Conservation (phyloP, 2,888 invertebrate species). For the Amphipoea oculea region DNA sequence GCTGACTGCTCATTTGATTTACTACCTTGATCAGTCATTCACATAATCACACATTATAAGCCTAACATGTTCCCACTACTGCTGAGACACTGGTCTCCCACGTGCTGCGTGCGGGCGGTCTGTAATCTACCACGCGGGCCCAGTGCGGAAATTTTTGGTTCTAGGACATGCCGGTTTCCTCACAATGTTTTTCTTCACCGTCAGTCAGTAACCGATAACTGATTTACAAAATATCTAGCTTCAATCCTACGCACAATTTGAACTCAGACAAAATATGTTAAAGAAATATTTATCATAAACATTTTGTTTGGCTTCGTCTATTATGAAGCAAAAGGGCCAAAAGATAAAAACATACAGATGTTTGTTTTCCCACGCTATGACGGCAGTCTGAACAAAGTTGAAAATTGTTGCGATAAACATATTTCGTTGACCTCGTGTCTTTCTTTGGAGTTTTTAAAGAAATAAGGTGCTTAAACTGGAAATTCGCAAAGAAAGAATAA, state of each 20-base stretch:
- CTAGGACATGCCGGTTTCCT: no score
- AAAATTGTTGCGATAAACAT: constrained; percentile 17
- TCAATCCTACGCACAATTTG: not conserved
- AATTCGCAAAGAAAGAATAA: not conserved
- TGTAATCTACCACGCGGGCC: no score
- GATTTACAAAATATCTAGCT: not conserved
- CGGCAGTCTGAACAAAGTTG: not conserved
- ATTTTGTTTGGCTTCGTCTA: constrained; percentile 11
- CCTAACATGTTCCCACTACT: no score
- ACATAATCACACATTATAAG: no score
- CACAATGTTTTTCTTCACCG: no score
- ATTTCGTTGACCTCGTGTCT: not conserved
- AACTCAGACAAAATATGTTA: not conserved
- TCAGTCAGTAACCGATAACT: not conserved
- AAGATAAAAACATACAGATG: constrained; percentile 40
- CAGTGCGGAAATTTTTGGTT: no score
- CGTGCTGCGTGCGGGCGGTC: no score
- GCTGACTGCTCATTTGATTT: no score
- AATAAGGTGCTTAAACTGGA: not conserved
- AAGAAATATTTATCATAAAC: constrained; percentile 3
- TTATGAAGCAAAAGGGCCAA: constrained; percentile 33
- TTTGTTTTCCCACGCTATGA: constrained; percentile 27
- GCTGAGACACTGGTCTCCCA: no score
- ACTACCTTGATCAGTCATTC: no score
- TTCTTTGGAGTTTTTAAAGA: not conserved